These are phyloP conservation scores for Tyto alba DNA, from an alignment of 2,113 vertebrate species.

Conservation along the genomic window DNA sequence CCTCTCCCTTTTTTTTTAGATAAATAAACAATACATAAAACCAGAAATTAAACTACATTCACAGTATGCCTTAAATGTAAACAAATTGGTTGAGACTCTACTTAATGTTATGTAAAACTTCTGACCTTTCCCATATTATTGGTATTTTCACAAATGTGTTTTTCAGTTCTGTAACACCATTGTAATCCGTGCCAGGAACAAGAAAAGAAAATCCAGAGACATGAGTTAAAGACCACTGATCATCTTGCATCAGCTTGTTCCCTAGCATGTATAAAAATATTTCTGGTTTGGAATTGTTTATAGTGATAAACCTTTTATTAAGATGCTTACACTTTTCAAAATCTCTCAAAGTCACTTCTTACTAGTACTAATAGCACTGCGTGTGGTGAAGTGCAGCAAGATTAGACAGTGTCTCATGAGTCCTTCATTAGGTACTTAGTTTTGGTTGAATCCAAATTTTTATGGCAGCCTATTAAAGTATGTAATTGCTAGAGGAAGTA, in stretches of 20 bases:
- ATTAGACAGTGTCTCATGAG: not conserved
- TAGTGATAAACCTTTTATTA: conserved; percentile 20
- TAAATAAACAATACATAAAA: not conserved
- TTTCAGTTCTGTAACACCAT: not conserved
- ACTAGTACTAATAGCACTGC: not conserved
- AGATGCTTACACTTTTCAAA: not conserved
- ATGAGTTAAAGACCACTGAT: not conserved
- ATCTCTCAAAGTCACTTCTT: not conserved
- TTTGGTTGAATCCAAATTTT: conserved; percentile 17
- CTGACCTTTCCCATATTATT: not conserved
- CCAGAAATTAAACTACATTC: not conserved
- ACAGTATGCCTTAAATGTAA: not conserved
- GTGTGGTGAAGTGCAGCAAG: not conserved
- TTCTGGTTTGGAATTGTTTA: not conserved
- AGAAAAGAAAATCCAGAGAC: not conserved
- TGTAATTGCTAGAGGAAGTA: conserved; percentile 24
- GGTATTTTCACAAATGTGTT: not conserved
- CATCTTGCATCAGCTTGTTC: not conserved
- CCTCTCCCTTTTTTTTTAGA: not conserved
- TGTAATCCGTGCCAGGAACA: not conserved
- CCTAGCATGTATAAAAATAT: not conserved
- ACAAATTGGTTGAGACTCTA: not conserved
- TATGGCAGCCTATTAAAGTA: not conserved
- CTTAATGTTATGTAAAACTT: not conserved
- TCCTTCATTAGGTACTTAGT: not conserved